Base-by-base conservation (phyloP, 2,797 vertebrate species). In the Psittacula echo region DNA sequence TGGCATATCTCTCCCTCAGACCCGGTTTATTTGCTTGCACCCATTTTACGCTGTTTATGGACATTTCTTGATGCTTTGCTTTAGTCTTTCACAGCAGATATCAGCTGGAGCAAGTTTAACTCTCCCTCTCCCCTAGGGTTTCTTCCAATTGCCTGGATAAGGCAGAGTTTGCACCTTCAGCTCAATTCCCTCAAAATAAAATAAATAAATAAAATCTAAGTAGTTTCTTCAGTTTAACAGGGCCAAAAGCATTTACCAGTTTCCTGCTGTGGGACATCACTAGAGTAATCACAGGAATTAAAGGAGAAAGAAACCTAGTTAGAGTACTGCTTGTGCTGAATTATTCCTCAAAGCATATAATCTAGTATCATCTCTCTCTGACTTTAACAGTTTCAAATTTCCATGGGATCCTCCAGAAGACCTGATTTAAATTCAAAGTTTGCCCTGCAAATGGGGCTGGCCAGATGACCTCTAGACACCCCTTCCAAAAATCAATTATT, bases 261-360 rank as follows among this genome's bases (percentile, higher is more conserved):
- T 93, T 93, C 87, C 87, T 93, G 44, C 71, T 87, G 68, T 61
- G 80, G 71, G 87, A 85, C 7, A 10, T 65, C 53, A 77, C 19
- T 87, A 77, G 87, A 22, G 34, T 41, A 87, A 93, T 90, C 74
- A 72, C 56, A 80, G 30, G 83, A 96, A 94, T 85, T 89, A 93
- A 80, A 90, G 65, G 65, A 87, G 51, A 85, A 87, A 87, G 44
- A 85, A 87, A 85, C 32, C 42, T 71, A 76, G 56, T 91, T 79
- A 88, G 53, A 88, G 30, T 30, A 44, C 48, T 80, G 72, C 30
- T 76, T 72, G 44, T 14, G 44, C 71, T 87, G 74, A 94, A 90
- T 82, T 95, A 86, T 82, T 94, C 74, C 77, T 94, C 2, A 0
- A 93, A 92, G 64, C 34, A 45, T 53, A 76, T 24, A 64, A 56